Conservation (phyloP, 2,113 vertebrate species). For the Carassius carassius region DNA sequence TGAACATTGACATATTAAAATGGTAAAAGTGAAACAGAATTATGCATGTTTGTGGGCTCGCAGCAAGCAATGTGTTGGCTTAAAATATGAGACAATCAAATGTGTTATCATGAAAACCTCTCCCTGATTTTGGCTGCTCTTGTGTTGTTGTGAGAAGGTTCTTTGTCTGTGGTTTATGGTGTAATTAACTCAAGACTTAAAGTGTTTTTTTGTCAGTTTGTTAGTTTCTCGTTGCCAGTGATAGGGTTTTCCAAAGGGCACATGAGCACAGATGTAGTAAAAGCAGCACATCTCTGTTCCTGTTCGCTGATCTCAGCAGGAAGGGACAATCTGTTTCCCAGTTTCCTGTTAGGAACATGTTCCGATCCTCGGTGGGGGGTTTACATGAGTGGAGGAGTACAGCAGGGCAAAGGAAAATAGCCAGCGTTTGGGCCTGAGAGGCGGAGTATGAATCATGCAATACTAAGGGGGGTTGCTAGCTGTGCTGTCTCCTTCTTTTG, state of each 20-base stretch:
- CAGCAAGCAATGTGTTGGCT: neutral
- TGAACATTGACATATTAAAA: neutral
- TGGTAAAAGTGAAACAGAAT: neutral
- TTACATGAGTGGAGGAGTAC: constrained; percentile 18
- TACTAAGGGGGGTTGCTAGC: constrained; percentile 21
- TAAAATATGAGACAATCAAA: constrained; percentile 8
- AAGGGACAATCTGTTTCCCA: constrained; percentile 67
- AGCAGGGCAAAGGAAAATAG: constrained; percentile 38
- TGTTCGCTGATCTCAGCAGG: constrained; percentile 75
- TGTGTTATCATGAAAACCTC: neutral
- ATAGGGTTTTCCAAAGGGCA: constrained; percentile 16
- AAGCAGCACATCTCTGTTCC: constrained; percentile 51
- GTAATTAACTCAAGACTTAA: constrained; percentile 1
- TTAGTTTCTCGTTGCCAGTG: neutral
- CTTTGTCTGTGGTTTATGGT: neutral
- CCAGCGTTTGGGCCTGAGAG: constrained; percentile 24
- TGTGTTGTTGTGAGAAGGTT: neutral
- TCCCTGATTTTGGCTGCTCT: neutral
- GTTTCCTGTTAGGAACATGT: constrained; percentile 72
- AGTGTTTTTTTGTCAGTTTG: constrained; percentile 14
- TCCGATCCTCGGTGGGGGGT: constrained; percentile 59
- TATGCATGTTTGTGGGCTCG: neutral
- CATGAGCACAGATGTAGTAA: constrained; percentile 4
- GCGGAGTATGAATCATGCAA: constrained; percentile 22
- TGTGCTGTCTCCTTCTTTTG: constrained; percentile 42